Evolutionary conservation across 2,113 vertebrate genomes (phyloP).

Genomic region (Stomatorhinus ivindoensis): DNA sequence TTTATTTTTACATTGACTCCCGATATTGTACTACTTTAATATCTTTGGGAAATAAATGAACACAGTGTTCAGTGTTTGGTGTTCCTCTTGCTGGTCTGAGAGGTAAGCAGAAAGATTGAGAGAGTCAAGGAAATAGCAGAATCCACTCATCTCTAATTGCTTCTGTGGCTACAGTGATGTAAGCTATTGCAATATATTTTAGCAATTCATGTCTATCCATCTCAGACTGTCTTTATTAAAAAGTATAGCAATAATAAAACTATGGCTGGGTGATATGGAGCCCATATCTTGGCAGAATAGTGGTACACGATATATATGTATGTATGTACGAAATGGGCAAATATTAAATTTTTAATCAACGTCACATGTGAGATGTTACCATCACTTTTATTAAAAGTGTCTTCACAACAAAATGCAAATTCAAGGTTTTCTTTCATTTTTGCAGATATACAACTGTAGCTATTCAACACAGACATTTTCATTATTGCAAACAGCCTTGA

Average conservation of each 20-base stretch:
- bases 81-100: neutral
- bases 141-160: neutral
- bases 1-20: neutral
- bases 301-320: neutral
- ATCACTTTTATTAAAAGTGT: neutral
- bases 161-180: neutral
- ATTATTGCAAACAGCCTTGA: neutral
- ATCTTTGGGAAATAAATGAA: neutral
- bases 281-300: neutral
- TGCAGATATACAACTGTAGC: neutral
- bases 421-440: neutral
- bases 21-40: neutral
- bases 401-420: neutral
- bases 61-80: neutral
- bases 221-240: conserved; percentile 1
- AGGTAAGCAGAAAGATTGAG: neutral
- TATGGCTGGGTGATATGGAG: neutral
- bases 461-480: neutral
- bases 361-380: neutral
- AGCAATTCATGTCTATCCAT: neutral
- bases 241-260: neutral
- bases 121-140: neutral
- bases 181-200: neutral
- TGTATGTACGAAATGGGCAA: neutral
- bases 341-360: neutral